A percentile compares a stretch with the other conserved stretches of the same genome.
These are phyloP conservation scores for Furcula furcula DNA, from an alignment of 2,888 invertebrate genomes.

Conservation along the genomic window DNA sequence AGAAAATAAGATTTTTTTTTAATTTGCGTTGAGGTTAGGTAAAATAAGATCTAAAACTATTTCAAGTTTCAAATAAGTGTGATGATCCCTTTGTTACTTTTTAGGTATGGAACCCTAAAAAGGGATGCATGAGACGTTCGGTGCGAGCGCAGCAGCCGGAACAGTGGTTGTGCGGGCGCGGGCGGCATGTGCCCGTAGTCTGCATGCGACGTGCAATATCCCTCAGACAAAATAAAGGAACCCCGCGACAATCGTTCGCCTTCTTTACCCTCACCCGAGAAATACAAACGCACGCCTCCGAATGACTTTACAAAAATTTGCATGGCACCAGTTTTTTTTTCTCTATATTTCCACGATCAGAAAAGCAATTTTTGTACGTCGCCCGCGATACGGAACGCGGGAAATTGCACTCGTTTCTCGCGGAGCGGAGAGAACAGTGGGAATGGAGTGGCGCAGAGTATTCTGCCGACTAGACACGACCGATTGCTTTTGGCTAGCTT, in stretches of 20 bases:
- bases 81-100: too few relatives aligned
- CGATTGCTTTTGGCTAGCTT: slow-evolving; percentile 65
- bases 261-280: slow-evolving; percentile 73
- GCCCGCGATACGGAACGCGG: slow-evolving; percentile 71
- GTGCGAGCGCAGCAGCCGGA: slow-evolving; percentile 61
- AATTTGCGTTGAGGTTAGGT: too few relatives aligned
- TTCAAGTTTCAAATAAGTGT: too few relatives aligned
- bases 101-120: too few relatives aligned
- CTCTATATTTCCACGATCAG: slow-evolving; percentile 72
- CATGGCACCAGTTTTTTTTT: slow-evolving; percentile 68
- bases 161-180: slow-evolving; percentile 56
- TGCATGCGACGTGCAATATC: slow-evolving; percentile 80
- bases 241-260: slow-evolving; percentile 77
- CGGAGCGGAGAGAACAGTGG: slow-evolving; percentile 61
- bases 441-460: slow-evolving; percentile 62
- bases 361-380: slow-evolving; percentile 81
- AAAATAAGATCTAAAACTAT: too few relatives aligned
- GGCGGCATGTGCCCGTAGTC: slow-evolving; percentile 59
- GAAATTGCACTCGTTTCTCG: slow-evolving; percentile 75
- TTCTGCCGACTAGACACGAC: slow-evolving; percentile 57
- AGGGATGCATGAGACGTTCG: slow-evolving; percentile 48
- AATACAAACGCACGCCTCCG: slow-evolving; percentile 79
- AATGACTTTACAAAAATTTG: slow-evolving; percentile 81
- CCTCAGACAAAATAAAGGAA: slow-evolving; percentile 78
- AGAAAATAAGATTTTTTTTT: too few relatives aligned